These are phyloP conservation scores for Cyanistes caeruleus DNA, from an alignment of 2,113 vertebrate species.

Conservation along the genomic window DNA sequence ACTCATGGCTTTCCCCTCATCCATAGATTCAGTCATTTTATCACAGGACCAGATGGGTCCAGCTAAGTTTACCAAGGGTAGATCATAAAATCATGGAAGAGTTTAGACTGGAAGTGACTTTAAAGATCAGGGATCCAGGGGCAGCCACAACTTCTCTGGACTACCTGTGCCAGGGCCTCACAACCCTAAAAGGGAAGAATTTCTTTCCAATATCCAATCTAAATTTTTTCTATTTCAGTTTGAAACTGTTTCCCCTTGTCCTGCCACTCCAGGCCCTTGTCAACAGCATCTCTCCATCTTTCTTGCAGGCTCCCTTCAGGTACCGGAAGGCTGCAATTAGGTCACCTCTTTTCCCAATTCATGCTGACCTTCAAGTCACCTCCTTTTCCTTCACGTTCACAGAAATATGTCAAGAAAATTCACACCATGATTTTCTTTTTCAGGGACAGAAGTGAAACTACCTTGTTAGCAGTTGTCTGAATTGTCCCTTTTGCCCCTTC, in stretches of 20 bases:
- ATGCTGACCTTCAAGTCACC: neutral
- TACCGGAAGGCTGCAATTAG: neutral
- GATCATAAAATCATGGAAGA: neutral
- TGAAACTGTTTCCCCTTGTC: neutral
- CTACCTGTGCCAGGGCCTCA: neutral
- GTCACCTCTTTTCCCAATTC: neutral
- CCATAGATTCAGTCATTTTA: neutral
- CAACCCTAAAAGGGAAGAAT: neutral
- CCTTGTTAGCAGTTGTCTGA: neutral
- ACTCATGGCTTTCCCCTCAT: neutral
- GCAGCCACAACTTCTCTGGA: neutral
- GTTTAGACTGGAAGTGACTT: neutral
- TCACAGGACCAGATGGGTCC: neutral
- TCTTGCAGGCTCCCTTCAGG: neutral
- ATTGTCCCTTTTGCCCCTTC: neutral
- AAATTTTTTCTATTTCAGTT: neutral
- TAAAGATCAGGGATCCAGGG: neutral
- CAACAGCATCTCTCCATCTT: neutral
- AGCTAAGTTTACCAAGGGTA: neutral
- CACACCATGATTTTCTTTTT: neutral
- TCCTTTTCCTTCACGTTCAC: fast-evolving
- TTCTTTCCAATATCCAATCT: neutral
- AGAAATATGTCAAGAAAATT: neutral
- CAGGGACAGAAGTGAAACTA: neutral
- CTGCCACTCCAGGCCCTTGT: neutral